Percentiles rank a stretch among this genome's conserved stretches.
Conservation (phyloP, 2,888 invertebrate genomes). For the Maniola hyperantus region DNA sequence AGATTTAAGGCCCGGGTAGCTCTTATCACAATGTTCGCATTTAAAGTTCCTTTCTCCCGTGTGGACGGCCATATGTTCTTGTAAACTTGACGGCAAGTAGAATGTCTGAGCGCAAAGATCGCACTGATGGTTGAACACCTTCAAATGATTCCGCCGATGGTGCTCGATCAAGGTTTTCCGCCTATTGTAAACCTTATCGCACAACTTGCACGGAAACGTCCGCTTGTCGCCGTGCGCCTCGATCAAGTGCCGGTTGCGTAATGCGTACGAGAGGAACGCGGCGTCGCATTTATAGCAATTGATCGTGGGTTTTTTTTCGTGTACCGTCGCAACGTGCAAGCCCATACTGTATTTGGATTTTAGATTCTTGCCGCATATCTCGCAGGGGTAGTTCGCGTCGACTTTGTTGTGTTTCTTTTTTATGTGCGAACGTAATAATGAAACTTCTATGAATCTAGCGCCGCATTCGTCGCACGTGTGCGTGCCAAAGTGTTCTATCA, state of each 20-base stretch:
- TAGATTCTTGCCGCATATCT: slow-evolving; percentile 69
- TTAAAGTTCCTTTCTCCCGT: slow-evolving; percentile 5
- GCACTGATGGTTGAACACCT: slow-evolving; percentile 19
- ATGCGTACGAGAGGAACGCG: slow-evolving; percentile 69
- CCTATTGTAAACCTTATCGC: slow-evolving; percentile 63
- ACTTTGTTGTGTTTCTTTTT: slow-evolving; percentile 57
- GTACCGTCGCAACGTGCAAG: slow-evolving; percentile 60
- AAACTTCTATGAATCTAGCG: slow-evolving; percentile 55
- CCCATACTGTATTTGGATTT: slow-evolving; percentile 62
- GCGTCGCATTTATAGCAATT: slow-evolving; percentile 70
- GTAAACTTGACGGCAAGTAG: slow-evolving; percentile 3
- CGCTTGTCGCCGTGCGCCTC: slow-evolving; percentile 70
- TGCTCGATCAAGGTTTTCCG: slow-evolving; percentile 48
- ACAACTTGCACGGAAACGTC: slow-evolving; percentile 62
- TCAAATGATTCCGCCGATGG: slow-evolving; percentile 13
- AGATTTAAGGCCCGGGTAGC: slow-evolving; percentile 7
- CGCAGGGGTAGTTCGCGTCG: slow-evolving; percentile 62
- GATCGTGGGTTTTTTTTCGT: slow-evolving; percentile 50
- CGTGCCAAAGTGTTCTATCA: slow-evolving; percentile 73
- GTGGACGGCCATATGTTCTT: slow-evolving; percentile 8
- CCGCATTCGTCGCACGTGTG: slow-evolving; percentile 74
- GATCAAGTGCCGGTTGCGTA: slow-evolving; percentile 70
- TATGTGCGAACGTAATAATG: slow-evolving; percentile 56
- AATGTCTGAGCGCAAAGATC: slow-evolving; percentile 13
- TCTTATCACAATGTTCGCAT: slow-evolving; percentile 9